A percentile compares a stretch with the other conserved stretches of the same genome.
Evolutionary conservation across 2,797 vertebrate species (phyloP).

Genomic region (Dendrocincla fuliginosa): DNA sequence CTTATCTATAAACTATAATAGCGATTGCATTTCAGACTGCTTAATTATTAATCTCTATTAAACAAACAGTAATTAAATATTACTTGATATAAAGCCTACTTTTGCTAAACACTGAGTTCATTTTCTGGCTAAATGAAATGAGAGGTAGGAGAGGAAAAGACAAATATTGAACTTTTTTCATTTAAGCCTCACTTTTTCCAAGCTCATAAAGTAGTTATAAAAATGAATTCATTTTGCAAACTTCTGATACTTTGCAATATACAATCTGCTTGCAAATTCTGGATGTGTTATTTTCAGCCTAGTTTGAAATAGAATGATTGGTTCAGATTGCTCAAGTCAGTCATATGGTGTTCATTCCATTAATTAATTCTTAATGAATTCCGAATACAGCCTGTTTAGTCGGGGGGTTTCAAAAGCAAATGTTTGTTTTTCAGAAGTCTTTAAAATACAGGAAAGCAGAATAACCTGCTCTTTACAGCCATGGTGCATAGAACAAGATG

Average conservation of each 20-base stretch:
- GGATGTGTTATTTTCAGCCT: background rate
- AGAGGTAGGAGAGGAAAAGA: background rate
- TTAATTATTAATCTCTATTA: slow-evolving; percentile 1
- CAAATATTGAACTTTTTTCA: background rate
- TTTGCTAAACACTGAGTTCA: background rate
- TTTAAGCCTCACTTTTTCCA: background rate
- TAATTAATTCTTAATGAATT: background rate
- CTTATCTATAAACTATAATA: slow-evolving; percentile 5
- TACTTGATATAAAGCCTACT: background rate
- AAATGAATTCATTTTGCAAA: background rate
- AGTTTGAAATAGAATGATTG: background rate
- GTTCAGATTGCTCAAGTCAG: background rate
- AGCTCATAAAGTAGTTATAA: background rate
- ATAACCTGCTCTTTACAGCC: background rate
- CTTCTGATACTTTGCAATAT: background rate
- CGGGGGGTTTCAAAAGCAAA: background rate
- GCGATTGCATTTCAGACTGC: background rate
- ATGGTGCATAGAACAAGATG: background rate
- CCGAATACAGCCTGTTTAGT: background rate
- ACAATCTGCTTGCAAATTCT: background rate
- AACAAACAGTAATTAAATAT: background rate
- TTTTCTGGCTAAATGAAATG: background rate
- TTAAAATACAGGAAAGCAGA: background rate
- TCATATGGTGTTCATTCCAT: background rate
- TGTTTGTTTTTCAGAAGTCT: background rate